Percentiles rank a stretch among this genome's conserved stretches.
phyloP scores from a whole-genome alignment of 2,888 invertebrate species.

The Physocephala rufipes region DNA sequence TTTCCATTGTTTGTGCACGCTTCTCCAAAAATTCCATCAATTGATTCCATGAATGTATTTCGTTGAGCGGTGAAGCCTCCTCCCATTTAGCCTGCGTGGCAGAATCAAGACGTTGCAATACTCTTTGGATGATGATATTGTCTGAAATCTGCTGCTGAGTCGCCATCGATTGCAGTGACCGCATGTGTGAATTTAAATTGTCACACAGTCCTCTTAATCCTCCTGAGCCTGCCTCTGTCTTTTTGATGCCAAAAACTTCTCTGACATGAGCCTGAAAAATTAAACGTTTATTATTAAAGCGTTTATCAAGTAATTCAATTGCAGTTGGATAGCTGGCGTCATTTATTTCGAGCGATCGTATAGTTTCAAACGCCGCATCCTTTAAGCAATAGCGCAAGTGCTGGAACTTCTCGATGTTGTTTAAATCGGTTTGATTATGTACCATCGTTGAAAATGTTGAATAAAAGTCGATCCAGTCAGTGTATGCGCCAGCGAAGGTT shows the following conservation, averaged over 20 bases:
- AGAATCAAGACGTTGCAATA: slow-evolving; percentile 26
- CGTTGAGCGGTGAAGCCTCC: slow-evolving; percentile 29
- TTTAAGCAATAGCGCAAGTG: background rate
- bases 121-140: slow-evolving; percentile 32
- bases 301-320: slow-evolving; percentile 27
- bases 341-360: background rate
- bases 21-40: slow-evolving; percentile 34
- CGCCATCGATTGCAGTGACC: slow-evolving; percentile 32
- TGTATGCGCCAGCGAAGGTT: slow-evolving; percentile 10
- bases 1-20: slow-evolving; percentile 38
- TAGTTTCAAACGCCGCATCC: background rate
- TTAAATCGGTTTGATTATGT: slow-evolving; percentile 21
- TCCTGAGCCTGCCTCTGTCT: slow-evolving; percentile 37
- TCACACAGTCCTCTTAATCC: slow-evolving; percentile 38
- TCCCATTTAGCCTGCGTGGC: slow-evolving; percentile 35
- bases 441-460: slow-evolving; percentile 29
- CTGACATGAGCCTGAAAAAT: slow-evolving; percentile 40
- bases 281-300: slow-evolving; percentile 33
- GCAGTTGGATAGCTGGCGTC: slow-evolving; percentile 13
- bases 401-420: background rate
- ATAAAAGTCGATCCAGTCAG: slow-evolving; percentile 30
- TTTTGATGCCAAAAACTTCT: slow-evolving; percentile 37
- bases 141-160: slow-evolving; percentile 35
- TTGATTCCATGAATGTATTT: slow-evolving; percentile 35
- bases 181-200: slow-evolving; percentile 33